phyloP scores from a whole-genome alignment of 2,888 invertebrate species.

The Troides aeacus region DNA sequence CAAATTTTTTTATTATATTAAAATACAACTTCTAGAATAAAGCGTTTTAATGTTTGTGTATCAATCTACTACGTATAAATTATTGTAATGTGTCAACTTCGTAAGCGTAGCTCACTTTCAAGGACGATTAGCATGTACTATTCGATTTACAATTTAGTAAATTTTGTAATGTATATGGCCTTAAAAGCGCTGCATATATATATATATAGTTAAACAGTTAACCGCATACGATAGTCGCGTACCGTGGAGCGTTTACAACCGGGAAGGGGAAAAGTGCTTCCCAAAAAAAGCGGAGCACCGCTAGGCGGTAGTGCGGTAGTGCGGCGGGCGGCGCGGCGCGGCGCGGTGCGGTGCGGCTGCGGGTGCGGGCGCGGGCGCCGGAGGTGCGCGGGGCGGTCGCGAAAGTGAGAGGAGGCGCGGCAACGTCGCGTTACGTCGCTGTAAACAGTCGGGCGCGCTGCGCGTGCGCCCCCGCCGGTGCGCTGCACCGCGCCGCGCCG shows the following conservation, averaged over 20 bases:
- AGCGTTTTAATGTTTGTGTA: too few species aligned
- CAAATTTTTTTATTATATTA: too few species aligned
- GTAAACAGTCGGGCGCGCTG: conserved; percentile 76
- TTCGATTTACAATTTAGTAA: too few species aligned
- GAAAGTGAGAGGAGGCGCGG: conserved; percentile 79
- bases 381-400: conserved; percentile 56
- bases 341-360: conserved; percentile 41
- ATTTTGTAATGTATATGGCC: background rate
- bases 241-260: conserved; percentile 62
- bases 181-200: background rate
- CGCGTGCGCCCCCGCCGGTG: conserved; percentile 65
- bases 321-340: conserved; percentile 51
- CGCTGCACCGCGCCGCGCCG: conserved; percentile 61
- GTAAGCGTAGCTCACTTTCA: too few species aligned
- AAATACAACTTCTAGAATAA: too few species aligned
- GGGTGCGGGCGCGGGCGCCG: conserved; percentile 53
- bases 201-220: conserved; percentile 42
- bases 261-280: conserved; percentile 71
- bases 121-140: too few species aligned
- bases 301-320: conserved; percentile 55
- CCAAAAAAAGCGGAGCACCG: conserved; percentile 78
- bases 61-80: too few species aligned
- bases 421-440: conserved; percentile 75
- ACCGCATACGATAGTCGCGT: conserved; percentile 55
- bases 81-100: too few species aligned